phyloP scores from a whole-genome alignment of 1,140 invertebrate species.

The Zophobas morio region DNA sequence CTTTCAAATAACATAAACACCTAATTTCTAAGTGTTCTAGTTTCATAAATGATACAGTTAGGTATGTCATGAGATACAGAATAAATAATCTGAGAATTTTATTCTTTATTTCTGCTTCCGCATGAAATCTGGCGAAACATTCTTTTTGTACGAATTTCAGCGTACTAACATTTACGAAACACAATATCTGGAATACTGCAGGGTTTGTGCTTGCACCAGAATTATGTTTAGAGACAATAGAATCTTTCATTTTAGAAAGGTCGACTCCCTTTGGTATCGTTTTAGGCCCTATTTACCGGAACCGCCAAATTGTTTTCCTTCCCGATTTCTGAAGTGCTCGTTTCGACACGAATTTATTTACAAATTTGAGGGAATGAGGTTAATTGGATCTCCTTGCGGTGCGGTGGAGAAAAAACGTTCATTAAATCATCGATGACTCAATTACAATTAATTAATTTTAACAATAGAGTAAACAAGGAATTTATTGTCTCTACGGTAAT shows the following conservation, averaged over 20 bases:
- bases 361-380: background rate
- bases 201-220: slow-evolving; percentile 18
- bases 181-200: slow-evolving; percentile 21
- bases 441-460: too few relatives aligned
- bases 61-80: too few relatives aligned
- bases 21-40: too few relatives aligned
- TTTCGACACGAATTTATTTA: background rate
- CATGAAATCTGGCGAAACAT: too few relatives aligned
- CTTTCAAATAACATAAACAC: too few relatives aligned
- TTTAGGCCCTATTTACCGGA: slow-evolving; percentile 22
- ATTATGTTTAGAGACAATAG: slow-evolving; percentile 46
- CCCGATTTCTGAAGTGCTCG: slow-evolving; percentile 10
- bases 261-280: slow-evolving; percentile 31
- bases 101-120: too few relatives aligned
- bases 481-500: too few relatives aligned
- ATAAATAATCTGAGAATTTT: too few relatives aligned
- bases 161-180: background rate
- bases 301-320: slow-evolving; percentile 26
- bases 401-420: background rate
- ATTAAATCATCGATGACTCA: too few relatives aligned
- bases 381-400: slow-evolving; percentile 2
- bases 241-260: slow-evolving; percentile 46
- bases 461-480: too few relatives aligned
- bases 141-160: too few relatives aligned
- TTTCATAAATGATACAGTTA: too few relatives aligned